Base-by-base conservation (phyloP, 2,113 vertebrate species). In the Ochotona curzoniae region DNA sequence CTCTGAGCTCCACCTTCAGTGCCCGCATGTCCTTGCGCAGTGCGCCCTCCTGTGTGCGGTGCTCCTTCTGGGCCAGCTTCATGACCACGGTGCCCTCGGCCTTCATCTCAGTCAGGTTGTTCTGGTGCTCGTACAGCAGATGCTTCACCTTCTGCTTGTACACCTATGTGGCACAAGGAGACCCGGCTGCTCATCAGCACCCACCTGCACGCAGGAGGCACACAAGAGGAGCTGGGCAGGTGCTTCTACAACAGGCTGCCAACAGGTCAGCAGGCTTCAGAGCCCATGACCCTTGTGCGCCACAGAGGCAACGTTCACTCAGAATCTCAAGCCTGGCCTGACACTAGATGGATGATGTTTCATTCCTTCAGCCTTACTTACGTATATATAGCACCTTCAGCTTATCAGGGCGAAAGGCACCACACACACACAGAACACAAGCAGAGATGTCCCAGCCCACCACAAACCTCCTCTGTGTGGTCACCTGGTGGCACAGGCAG, bases 121-220 rank as follows among this genome's bases (percentile, higher is more conserved):
- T 99, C 97, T 99, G 99, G 69, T 99, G 99, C 96, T 99, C 99
- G 0, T 99, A 98, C 51, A 99, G 83, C 51, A 99, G 95, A 96
- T 99, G 99, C 96, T 99, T 99, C 94, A 99, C 99, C 94, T 99
- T 99, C 98, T 99, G 99, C 94, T 99, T 99, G 95, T 99, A 99
- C 28, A 98, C 98, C 98, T 98, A 70, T 3, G 84, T 1, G 35
- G 67, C n/a, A 8, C 25, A 5, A n/a, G 20, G 7, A 30, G 38
- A 44, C 38, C 38, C 0, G 0, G 10, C 7, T 38, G 51, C 51
- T 69, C 13, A 8, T 28, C 49, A 32, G 32, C 26, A 11, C 32
- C 20, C 21, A 18, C 7, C 9, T 14, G 78, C n/a, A 5, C 70
- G 9, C 26, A 13, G 25, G 2, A 28, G 57, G 63, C 38, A 54